Evolutionary conservation across 2,888 invertebrate species (phyloP), one percentile per base, ranked within the genome.

Genomic region (Lamproptera curius): DNA sequence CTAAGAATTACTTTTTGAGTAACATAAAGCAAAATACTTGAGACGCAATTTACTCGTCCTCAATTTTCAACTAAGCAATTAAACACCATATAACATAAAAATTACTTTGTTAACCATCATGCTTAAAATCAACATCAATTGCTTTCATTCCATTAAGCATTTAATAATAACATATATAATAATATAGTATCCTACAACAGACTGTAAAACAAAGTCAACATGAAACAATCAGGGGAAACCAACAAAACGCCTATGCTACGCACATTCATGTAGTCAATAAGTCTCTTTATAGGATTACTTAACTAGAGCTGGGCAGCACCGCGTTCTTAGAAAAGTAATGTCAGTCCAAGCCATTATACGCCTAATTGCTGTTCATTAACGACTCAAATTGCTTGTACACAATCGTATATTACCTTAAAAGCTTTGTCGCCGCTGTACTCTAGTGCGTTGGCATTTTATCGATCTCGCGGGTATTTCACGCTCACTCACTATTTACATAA

Each of bases 281-380:
- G 63, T 58, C 63, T 52, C 47, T 66, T 70, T 66, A 73, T 60
- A 53, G 65, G 67, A 70, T 73, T 72, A 70, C 42, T 49, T 43
- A 40, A 39, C 23, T 13, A 5, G 13, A 16, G 14, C 43, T 15
- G 11, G 13, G 17, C 23, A 37, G 28, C 17, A 42, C 45, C 35
- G 37, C 45, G 6, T 46, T 42, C 33, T 42, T 20, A 44, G 42
- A 42, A 47, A 38, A 39, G 41, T 36, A 20, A 46, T 48, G 42
- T 34, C 41, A n/a, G n/a, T 46, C 58, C 48, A 51, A 16, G 26
- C 31, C 15, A 43, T 43, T 40, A 39, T 52, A 50, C 34, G 34
- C 39, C 46, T 35, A 44, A 48, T 46, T 42, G 42, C 42, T 14
- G 26, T 50, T 47, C 40, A 23, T 46, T 49, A 39, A 43, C n/a